Evolutionary conservation across 1,140 invertebrate genomes (phyloP).

Genomic region (Aphelinus atriplicis): DNA sequence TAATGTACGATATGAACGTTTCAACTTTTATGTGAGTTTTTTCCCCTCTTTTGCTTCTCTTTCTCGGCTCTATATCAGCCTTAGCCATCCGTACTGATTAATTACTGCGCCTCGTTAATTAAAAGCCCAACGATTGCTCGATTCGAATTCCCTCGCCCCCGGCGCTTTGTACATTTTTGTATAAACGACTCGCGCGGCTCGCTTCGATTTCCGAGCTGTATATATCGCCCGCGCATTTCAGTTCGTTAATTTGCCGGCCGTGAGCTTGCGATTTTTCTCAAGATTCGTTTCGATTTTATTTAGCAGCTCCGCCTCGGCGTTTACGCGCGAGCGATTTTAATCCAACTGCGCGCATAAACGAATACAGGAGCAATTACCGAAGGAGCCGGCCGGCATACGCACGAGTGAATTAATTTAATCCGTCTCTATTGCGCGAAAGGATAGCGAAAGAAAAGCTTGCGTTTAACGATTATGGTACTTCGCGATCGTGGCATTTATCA

Average conservation of each 20-base stretch:
- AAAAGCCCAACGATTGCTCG: neutral
- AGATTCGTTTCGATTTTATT: neutral
- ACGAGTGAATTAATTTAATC: neutral
- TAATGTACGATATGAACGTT: slow-evolving; percentile 22
- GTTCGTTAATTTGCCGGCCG: no score
- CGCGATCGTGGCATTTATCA: slow-evolving; percentile 26
- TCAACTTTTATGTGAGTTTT: neutral
- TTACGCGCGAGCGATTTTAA: no score
- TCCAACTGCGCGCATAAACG: neutral
- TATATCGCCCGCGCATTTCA: no score
- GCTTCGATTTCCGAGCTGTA: no score
- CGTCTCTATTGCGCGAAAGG: neutral
- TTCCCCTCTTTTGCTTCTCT: neutral
- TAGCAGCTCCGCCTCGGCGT: neutral
- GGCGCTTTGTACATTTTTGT: no score
- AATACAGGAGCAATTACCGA: neutral
- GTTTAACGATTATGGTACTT: slow-evolving; percentile 6
- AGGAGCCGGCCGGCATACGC: neutral
- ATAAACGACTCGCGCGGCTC: no score
- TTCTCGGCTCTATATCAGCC: neutral
- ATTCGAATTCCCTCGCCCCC: neutral
- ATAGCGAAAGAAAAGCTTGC: neutral
- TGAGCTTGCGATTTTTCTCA: no score
- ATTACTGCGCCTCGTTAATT: slow-evolving; percentile 5
- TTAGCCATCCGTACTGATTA: slow-evolving; percentile 18